Base-by-base conservation (phyloP, 64 coral and sea anemone species). In the Acropora tenuis region DNA sequence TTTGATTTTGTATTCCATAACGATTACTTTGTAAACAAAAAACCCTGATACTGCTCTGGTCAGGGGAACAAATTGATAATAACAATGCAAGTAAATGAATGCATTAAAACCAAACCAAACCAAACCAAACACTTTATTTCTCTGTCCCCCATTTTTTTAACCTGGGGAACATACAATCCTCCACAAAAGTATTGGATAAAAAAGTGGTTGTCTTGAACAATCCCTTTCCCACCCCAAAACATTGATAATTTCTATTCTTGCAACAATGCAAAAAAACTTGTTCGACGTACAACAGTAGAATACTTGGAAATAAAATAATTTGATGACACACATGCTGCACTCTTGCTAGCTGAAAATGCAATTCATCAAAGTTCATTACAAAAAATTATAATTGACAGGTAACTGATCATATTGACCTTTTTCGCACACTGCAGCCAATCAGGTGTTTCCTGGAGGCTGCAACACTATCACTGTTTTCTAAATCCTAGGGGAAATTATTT, bases 1-100 rank as follows among this genome's bases (percentile, higher is more conserved):
- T 87, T 89, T 89, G 74, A 89, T 67, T 89, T 89, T 78, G 50
- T 89, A 78, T 89, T 89, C 86, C 86, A 88, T 58, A 88, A 76
- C 73, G 77, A 77, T 77, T 18, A 88, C 86, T 20, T 88, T 49
- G 73, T 88, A 77, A 76, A 77, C 73, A 88, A 57, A 52, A 88
- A 88, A 77, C n/a, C 43, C 86, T 77, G 82, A 74, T 74, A 74
- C 45, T 69, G 82, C 82, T 59, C 60, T 67, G 82, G 53, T 86
- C 82, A 46, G 18, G 58, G 53, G 82, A 86, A 86, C 82, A 86
- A 59, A 71, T 63, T 86, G 82, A 63, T 65, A 69, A 69, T 43
- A 86, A 67, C 82, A 86, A 67, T 48, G 50, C 82, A 86, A 86
- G 82, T 45, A n/a, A n/a, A 86, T 86, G 59, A 68, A 71, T 86